These are phyloP conservation scores for Dryobotodes eremita DNA, from an alignment of 2,888 invertebrate species.

Conservation along the genomic window DNA sequence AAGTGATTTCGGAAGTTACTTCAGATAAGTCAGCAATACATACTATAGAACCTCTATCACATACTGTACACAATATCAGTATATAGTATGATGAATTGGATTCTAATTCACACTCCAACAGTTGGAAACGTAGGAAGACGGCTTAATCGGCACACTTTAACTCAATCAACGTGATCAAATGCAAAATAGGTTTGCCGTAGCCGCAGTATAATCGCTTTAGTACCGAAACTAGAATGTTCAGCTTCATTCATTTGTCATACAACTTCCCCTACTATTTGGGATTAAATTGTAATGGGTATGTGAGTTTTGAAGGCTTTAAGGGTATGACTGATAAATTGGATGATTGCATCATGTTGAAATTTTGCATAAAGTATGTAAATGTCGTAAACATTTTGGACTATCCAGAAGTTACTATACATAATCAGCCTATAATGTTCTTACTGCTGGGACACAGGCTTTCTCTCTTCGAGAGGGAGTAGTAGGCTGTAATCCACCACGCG, in stretches of 20 bases:
- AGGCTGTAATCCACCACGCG: too few relatives aligned
- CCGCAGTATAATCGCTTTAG: slow-evolving; percentile 67
- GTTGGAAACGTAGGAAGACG: slow-evolving; percentile 67
- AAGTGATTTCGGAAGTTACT: slow-evolving; percentile 11
- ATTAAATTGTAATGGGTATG: slow-evolving; percentile 36
- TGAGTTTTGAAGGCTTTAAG: slow-evolving; percentile 17
- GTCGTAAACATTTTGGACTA: background rate
- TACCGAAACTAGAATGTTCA: slow-evolving; percentile 47
- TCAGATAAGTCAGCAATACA: slow-evolving; percentile 7
- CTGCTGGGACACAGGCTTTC: too few relatives aligned
- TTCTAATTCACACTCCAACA: slow-evolving; percentile 62
- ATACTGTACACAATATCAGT: slow-evolving; percentile 9
- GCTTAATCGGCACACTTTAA: slow-evolving; percentile 78
- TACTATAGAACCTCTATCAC: background rate
- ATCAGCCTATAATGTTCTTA: too few relatives aligned
- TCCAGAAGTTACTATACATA: background rate
- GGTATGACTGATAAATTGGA: slow-evolving; percentile 18
- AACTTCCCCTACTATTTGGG: slow-evolving; percentile 41
- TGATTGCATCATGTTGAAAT: background rate
- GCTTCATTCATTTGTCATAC: slow-evolving; percentile 66
- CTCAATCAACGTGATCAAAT: slow-evolving; percentile 74
- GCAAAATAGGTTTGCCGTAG: slow-evolving; percentile 77
- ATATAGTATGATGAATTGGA: slow-evolving; percentile 36
- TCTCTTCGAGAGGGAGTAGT: too few relatives aligned
- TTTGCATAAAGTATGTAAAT: background rate